Percentiles rank a stretch among this genome's conserved stretches.
phyloP scores from a whole-genome alignment of 2,797 vertebrate species.

The Coregonus suidteri region DNA sequence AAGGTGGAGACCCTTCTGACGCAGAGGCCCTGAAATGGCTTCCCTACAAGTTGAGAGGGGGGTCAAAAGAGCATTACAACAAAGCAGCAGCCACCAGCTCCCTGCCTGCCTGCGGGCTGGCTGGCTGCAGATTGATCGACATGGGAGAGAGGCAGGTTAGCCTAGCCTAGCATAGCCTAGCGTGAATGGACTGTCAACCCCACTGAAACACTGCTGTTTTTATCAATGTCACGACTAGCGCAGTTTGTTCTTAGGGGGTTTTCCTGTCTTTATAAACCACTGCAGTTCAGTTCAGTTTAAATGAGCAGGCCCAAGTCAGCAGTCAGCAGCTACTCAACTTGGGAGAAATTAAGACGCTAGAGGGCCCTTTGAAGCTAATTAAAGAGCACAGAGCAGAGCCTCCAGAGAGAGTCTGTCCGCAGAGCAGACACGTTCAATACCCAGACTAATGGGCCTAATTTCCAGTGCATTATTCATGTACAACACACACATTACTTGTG shows the following conservation, averaged over 20 bases:
- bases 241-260: background rate
- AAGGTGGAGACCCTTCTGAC: constrained; percentile 46
- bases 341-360: constrained; percentile 75
- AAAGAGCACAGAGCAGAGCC: constrained; percentile 77
- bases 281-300: constrained; percentile 54
- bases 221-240: constrained; percentile 28
- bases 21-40: constrained; percentile 34
- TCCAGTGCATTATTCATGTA: constrained; percentile 79
- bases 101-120: constrained; percentile 52
- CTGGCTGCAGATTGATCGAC: constrained; percentile 60
- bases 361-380: constrained; percentile 80
- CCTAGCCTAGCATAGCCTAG: constrained; percentile 30
- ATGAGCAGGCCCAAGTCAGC: constrained; percentile 68
- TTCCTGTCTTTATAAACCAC: constrained; percentile 10
- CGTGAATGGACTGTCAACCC: constrained; percentile 41
- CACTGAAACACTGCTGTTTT: constrained; percentile 14
- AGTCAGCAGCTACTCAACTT: constrained; percentile 56
- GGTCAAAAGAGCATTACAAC: constrained; percentile 74
- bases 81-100: constrained; percentile 60
- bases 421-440: constrained; percentile 74
- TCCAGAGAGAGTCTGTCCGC: constrained; percentile 65
- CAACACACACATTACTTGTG: constrained; percentile 69
- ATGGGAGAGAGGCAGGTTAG: constrained; percentile 48
- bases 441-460: constrained; percentile 80
- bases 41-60: constrained; percentile 38